A percentile compares a stretch with the other conserved stretches of the same genome.
phyloP scores from a whole-genome alignment of 2,113 vertebrate genomes.

The Synchiropus splendidus region DNA sequence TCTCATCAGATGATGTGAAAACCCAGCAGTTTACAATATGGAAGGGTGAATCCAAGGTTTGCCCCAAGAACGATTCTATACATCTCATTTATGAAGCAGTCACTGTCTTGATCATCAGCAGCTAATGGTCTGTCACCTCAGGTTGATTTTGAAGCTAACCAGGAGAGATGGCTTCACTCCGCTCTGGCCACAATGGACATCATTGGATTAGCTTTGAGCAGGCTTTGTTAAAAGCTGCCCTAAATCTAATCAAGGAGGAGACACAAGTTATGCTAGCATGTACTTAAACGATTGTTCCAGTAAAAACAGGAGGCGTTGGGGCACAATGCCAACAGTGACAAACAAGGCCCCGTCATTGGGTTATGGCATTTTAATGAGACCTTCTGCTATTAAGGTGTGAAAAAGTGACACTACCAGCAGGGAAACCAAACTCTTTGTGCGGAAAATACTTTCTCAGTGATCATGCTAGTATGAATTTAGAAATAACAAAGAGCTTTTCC shows the following conservation, averaged over 20 bases:
- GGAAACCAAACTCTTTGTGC: too few species aligned
- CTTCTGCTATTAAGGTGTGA: too few species aligned
- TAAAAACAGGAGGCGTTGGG: slow-evolving; percentile 15
- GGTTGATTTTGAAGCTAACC: slow-evolving; percentile 37
- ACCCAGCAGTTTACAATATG: too few species aligned
- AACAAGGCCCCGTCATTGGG: too few species aligned
- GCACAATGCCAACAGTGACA: neutral
- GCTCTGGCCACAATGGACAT: slow-evolving; percentile 40
- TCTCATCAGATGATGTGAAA: too few species aligned
- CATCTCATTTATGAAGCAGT: too few species aligned
- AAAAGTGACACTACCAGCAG: too few species aligned
- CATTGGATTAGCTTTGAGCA: slow-evolving; percentile 59
- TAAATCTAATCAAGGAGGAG: slow-evolving; percentile 58
- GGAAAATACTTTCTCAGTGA: too few species aligned
- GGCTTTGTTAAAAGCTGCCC: slow-evolving; percentile 59
- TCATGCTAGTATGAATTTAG: too few species aligned
- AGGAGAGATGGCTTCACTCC: slow-evolving; percentile 36
- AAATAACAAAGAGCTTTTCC: too few species aligned
- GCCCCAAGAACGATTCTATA: too few species aligned
- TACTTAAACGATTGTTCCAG: slow-evolving; percentile 54
- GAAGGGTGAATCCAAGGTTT: too few species aligned
- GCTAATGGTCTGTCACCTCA: slow-evolving; percentile 25
- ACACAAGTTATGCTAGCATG: slow-evolving; percentile 49
- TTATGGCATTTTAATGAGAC: slow-evolving; percentile 1
- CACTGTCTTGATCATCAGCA: neutral